These are phyloP conservation scores for Marisa cornuarietis DNA, from an alignment of 1,140 invertebrate genomes.

Conservation along the genomic window DNA sequence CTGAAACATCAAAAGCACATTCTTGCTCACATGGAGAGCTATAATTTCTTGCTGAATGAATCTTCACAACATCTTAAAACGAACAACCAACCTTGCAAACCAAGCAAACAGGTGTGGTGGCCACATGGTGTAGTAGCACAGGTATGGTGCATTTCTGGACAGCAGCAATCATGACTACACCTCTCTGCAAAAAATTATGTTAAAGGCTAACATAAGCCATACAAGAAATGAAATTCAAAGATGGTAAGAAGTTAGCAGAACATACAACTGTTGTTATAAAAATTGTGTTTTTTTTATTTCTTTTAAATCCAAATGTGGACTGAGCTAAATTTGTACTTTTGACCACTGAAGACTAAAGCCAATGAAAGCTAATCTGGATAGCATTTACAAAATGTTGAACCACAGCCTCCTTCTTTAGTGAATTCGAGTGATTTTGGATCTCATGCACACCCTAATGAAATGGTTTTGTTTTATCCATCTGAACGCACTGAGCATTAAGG, in stretches of 20 bases:
- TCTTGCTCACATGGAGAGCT: background rate
- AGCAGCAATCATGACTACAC: constrained; percentile 18
- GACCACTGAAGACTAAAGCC: no score
- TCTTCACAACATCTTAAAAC: background rate
- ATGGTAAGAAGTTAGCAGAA: background rate
- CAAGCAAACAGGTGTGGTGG: constrained; percentile 3
- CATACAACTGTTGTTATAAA: no score
- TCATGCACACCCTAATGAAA: no score
- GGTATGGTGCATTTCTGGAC: background rate
- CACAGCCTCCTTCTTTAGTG: no score
- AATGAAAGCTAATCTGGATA: no score
- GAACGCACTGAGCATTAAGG: no score
- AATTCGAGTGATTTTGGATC: no score
- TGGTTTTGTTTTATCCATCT: no score
- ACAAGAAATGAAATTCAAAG: background rate
- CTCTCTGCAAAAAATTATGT: constrained; percentile 1
- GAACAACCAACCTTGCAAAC: constrained; percentile 1
- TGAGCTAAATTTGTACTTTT: no score
- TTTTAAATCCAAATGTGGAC: no score
- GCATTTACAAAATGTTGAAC: no score
- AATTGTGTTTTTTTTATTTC: no score
- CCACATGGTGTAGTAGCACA: background rate
- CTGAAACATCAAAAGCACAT: background rate
- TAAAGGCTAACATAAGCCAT: background rate
- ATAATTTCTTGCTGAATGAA: background rate